Evolutionary conservation across 2,888 invertebrate species (phyloP).

Genomic region (Odontothrips loti): DNA sequence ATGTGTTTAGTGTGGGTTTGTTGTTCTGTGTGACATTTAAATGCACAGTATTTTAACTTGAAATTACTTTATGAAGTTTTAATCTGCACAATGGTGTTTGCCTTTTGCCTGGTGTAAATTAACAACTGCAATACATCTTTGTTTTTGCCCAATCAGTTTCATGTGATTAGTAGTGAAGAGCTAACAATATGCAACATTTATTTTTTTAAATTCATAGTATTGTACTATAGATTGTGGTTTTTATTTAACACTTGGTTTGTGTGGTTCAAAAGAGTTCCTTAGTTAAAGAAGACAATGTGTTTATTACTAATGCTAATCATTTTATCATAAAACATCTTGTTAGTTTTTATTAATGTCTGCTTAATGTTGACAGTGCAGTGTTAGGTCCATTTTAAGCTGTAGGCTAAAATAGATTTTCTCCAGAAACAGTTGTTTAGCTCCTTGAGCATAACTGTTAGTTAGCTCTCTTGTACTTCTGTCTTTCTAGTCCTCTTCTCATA

Average conservation of each 20-base stretch:
- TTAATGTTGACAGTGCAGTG: too few species aligned
- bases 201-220: neutral
- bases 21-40: neutral
- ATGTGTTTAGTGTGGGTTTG: neutral
- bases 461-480: conserved; percentile 13
- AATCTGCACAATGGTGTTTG: conserved; percentile 7
- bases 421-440: neutral
- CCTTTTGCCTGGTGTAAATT: conserved; percentile 6
- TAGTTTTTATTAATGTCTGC: too few species aligned
- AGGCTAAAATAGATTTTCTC: too few species aligned
- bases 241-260: too few species aligned
- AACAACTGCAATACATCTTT: neutral
- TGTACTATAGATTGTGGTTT: neutral
- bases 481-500: neutral
- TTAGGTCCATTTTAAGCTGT: too few species aligned
- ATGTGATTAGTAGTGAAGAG: too few species aligned
- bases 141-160: neutral
- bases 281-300: too few species aligned
- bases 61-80: neutral
- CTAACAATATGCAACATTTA: neutral
- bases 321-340: too few species aligned
- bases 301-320: too few species aligned
- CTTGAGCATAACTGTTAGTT: neutral
- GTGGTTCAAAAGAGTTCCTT: too few species aligned
- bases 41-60: neutral